Base-by-base conservation (phyloP, 1,140 invertebrate genomes). In the Caenorhabditis remanei region DNA sequence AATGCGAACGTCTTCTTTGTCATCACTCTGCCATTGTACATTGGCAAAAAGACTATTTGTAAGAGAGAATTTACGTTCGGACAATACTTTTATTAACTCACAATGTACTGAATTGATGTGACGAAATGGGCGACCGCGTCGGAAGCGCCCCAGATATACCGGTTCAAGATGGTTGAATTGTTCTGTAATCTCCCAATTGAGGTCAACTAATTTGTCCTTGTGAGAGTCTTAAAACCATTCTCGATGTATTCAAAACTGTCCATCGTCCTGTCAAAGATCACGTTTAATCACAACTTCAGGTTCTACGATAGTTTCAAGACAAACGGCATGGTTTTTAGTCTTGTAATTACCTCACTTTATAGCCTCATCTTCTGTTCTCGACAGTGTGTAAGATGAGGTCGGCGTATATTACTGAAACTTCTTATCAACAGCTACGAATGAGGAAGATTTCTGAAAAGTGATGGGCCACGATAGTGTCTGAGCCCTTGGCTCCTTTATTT, bases 21-120 rank as follows among this genome's bases (percentile, higher is more conserved):
- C 65, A 71, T 32, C 32, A 32, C 32, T 32, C 46, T 79, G 46
- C 71, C 71, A 79, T 48, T 50, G 71, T 48, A 79, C n/a, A 24
- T 50, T 50, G 43, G 71, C 46, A 79, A 50, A 48, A 79, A 79
- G 71, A 71, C 19, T 71, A 58, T 58, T 58, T 58, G 56, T 58
- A 7, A 71, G 40, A 71, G 16, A 48, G 46, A 50, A 21, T 53
- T 19, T 79, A 24, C 46, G 46, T 21, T 50, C 21, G 46, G 46
- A 13, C 43, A 43, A 71, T 32, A 21, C 58, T 61, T 61, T 53
- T 53, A 16, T 11, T 14, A 4, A 32, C 32, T 32, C 32, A 1
- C 32, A 32, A 32, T 32, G 32, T 13, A 63, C 6, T 21, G 5
- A 63, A 63, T 32, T 63, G 19, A 3, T 32, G 41, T 65, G 24